A percentile compares a stretch with the other conserved stretches of the same genome.
Conservation (phyloP, 2,797 vertebrate genomes). For the Protosalanx chinensis region DNA sequence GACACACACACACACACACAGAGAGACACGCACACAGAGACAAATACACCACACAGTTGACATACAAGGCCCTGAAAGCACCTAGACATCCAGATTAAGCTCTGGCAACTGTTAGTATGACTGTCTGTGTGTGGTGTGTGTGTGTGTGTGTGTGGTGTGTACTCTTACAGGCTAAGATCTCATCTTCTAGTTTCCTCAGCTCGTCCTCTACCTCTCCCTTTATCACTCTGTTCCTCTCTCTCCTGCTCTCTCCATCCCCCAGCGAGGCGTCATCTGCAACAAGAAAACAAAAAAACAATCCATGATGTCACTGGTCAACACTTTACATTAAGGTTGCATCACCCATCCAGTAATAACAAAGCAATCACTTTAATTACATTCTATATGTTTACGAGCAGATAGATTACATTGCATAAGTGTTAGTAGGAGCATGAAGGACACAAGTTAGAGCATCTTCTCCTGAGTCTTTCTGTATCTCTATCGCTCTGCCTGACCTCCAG, state of each 20-base stretch:
- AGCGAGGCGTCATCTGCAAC: conserved; percentile 46
- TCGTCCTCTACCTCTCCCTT: conserved; percentile 86
- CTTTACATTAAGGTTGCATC: no score
- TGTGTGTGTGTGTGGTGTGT: not conserved
- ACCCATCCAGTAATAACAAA: no score
- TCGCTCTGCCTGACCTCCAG: not conserved
- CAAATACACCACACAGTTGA: not conserved
- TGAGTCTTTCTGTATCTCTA: no score
- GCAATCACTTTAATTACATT: no score
- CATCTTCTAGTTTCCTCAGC: conserved; percentile 82
- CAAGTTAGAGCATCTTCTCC: no score
- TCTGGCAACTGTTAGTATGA: no score
- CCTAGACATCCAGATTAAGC: not conserved
- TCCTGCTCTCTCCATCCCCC: conserved; percentile 34
- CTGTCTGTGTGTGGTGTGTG: not conserved
- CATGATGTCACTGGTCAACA: no score
- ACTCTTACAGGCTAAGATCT: conserved; percentile 83
- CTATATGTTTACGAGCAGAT: no score
- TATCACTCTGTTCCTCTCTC: conserved; percentile 60
- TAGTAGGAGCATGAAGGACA: no score
- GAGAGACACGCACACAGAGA: not conserved
- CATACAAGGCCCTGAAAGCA: not conserved
- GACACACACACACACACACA: not conserved
- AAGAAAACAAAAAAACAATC: conserved; percentile 15
- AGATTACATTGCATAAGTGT: no score